Evolutionary conservation across 2,888 invertebrate genomes (phyloP).

Genomic region (Andricus curvator): DNA sequence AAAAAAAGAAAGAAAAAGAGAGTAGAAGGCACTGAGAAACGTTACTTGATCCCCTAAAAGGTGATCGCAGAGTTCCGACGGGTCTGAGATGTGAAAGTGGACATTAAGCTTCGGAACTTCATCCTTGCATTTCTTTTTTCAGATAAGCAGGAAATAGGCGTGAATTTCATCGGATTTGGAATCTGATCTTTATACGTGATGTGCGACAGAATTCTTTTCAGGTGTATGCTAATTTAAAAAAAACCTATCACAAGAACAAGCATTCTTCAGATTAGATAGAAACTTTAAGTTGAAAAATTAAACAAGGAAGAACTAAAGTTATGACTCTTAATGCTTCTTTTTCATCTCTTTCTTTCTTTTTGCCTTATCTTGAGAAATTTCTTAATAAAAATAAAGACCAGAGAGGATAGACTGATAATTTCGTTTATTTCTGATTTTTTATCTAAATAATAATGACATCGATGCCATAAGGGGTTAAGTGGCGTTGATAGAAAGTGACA

Average conservation of each 20-base stretch:
- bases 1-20: constrained; percentile 34
- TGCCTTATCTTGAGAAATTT: not conserved
- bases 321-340: not conserved
- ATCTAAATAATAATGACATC: constrained; percentile 43
- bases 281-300: too few relatives aligned
- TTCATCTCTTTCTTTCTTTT: not conserved
- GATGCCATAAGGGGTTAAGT: constrained; percentile 51
- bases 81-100: constrained; percentile 45
- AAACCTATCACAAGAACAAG: too few relatives aligned
- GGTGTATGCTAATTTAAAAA: not conserved
- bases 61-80: constrained; percentile 46
- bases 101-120: constrained; percentile 31
- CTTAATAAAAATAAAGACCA: not conserved
- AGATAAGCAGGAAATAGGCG: constrained; percentile 29
- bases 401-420: not conserved
- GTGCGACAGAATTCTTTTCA: not conserved
- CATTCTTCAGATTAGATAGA: too few relatives aligned
- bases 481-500: constrained; percentile 51
- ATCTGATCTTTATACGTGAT: constrained; percentile 1
- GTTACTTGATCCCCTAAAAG: constrained; percentile 47
- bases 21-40: constrained; percentile 41
- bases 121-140: constrained; percentile 32
- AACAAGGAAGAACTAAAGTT: not conserved
- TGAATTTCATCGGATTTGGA: not conserved
- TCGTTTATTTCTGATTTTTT: not conserved